Evolutionary conservation across 2,888 invertebrate genomes (phyloP).

Genomic region (Drosophila merina): DNA sequence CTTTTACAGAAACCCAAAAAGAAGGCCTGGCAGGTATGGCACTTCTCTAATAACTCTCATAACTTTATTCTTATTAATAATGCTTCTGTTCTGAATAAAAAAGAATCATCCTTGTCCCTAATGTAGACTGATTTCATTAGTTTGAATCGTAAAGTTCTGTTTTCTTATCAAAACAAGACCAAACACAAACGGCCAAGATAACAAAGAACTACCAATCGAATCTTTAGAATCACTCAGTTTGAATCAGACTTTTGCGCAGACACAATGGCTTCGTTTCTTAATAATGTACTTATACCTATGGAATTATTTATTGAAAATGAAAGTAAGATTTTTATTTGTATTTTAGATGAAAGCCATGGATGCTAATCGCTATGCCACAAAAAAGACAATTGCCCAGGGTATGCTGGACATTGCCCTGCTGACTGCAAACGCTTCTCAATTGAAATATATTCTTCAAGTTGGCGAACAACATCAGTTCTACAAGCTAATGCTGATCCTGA

Average conservation of each 20-base stretch:
- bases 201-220: slow-evolving; percentile 20
- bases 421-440: slow-evolving; percentile 94
- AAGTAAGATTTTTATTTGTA: neutral
- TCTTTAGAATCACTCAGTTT: slow-evolving; percentile 10
- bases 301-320: neutral
- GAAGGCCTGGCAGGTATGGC: slow-evolving; percentile 66
- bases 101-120: slow-evolving; percentile 53
- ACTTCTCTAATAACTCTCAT: neutral
- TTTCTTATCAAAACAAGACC: slow-evolving; percentile 53
- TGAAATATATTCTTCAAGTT: slow-evolving; percentile 93
- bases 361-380: slow-evolving; percentile 95
- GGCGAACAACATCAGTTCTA: slow-evolving; percentile 95
- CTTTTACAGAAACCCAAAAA: slow-evolving; percentile 46
- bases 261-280: slow-evolving; percentile 47
- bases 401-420: slow-evolving; percentile 94
- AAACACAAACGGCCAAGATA: slow-evolving; percentile 49
- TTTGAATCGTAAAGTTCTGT: slow-evolving; percentile 20
- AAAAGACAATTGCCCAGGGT: slow-evolving; percentile 96
- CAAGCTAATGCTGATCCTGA: slow-evolving; percentile 90
- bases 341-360: slow-evolving; percentile 89
- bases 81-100: slow-evolving; percentile 4
- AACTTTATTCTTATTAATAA: neutral
- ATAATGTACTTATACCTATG: slow-evolving; percentile 7
- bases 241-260: neutral
- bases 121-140: slow-evolving; percentile 49